Evolutionary conservation across 2,888 invertebrate species (phyloP), one percentile per base, ranked within the genome.

Genomic region (Pegoplata infirma): DNA sequence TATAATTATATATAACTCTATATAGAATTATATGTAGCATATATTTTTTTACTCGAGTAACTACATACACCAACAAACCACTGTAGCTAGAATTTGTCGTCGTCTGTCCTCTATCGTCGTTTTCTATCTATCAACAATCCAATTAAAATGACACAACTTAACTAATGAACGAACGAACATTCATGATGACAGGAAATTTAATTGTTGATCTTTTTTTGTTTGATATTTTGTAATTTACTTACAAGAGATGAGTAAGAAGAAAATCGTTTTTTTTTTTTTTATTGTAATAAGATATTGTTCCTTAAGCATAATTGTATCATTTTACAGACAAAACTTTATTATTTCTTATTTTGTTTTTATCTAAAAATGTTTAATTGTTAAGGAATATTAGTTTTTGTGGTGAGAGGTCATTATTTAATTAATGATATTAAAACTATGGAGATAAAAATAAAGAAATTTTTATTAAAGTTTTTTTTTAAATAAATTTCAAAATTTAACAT

Each of bases 71-170:
- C 63, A n/a, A n/a, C n/a, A n/a, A n/a, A 36, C 19, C 36, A 40
- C 36, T n/a, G 3, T 16, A 16, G 16, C 17, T 7, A 0, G 0
- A 10, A 17, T 3, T 6, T 47, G 3, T 14, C 17, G n/a, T n/a
- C n/a, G n/a, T n/a, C n/a, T n/a, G n/a, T n/a, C n/a, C n/a, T n/a
- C 12, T 53, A 21, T 56, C 10, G 64, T 66, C n/a, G n/a, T n/a
- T n/a, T n/a, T n/a, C n/a, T n/a, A n/a, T n/a, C 74, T 69, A 78
- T 61, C 69, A 78, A 44, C 78, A 79, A 75, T 79, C 78, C 71
- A 79, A 79, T 79, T 79, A 79, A 79, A 79, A 74, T 44, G 74
- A 71, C 74, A 74, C 66, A 75, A 75, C 49, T 74, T 67, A 69
- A 71, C 66, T 61, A 74, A 66, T 74, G 69, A 74, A 71, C 66